Percentiles rank a stretch among this genome's conserved stretches.
phyloP scores from a whole-genome alignment of 2,113 vertebrate genomes.

The Boulengeromyrus knoepffleri region DNA sequence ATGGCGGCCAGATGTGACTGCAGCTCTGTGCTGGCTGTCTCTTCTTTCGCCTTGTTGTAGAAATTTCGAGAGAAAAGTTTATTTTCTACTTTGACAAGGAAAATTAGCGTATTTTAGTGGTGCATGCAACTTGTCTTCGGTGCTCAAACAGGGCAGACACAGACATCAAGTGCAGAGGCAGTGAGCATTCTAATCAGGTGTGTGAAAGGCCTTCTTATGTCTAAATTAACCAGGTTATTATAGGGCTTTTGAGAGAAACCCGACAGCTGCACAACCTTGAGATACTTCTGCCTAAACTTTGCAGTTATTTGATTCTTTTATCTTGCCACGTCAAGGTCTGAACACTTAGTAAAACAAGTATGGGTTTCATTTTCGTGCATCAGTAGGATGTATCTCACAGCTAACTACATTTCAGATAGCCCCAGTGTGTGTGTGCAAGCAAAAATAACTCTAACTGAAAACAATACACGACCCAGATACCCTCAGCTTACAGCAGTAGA shows the following conservation, averaged over 20 bases:
- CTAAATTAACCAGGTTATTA: slow-evolving; percentile 2
- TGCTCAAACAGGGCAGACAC: neutral
- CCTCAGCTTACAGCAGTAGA: neutral
- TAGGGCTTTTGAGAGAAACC: neutral
- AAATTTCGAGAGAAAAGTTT: neutral
- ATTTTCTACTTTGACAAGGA: neutral
- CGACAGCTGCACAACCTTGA: neutral
- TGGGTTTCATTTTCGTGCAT: neutral
- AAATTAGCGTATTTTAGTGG: neutral
- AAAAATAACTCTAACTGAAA: neutral
- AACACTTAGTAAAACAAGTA: neutral
- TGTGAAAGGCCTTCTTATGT: slow-evolving; percentile 13
- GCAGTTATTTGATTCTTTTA: neutral
- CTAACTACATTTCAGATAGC: neutral
- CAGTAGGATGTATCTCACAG: neutral
- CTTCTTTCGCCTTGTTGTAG: neutral
- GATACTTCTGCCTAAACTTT: neutral
- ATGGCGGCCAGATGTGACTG: neutral
- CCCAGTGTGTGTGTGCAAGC: neutral
- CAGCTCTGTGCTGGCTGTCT: neutral
- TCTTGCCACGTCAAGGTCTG: neutral
- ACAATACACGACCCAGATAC: neutral
- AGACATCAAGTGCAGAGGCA: neutral
- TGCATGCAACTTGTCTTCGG: neutral
- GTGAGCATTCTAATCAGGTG: neutral